Conservation (phyloP, 2,888 invertebrate species). For the Cephus runcator region DNA sequence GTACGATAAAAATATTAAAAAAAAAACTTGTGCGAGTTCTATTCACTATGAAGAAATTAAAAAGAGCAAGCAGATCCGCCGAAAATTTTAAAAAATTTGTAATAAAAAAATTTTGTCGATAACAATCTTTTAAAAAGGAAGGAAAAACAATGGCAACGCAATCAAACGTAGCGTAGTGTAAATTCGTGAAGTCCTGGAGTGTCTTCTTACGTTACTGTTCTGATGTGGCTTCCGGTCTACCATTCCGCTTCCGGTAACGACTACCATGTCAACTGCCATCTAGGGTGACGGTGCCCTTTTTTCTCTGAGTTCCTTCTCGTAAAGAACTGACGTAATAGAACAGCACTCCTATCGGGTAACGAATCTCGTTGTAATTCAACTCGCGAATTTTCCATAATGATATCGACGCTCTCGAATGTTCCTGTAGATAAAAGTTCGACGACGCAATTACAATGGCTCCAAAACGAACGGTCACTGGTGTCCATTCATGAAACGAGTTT, state of each 20-base stretch:
- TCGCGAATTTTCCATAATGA: not conserved
- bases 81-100: not conserved
- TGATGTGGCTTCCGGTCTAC: not conserved
- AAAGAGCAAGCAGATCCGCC: not conserved
- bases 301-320: not conserved
- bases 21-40: not conserved
- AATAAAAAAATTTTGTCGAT: not conserved
- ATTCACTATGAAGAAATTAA: not conserved
- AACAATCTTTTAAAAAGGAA: not conserved
- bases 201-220: not conserved
- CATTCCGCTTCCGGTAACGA: not conserved
- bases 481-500: not conserved
- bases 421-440: not conserved
- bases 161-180: not conserved
- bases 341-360: not conserved
- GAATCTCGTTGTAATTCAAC: not conserved
- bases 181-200: not conserved
- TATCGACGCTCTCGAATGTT: not conserved
- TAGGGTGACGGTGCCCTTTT: not conserved
- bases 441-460: not conserved
- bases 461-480: not conserved
- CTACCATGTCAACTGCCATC: not conserved
- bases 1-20: constrained; percentile 22
- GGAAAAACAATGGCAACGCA: not conserved
- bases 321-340: not conserved